Evolutionary conservation across 92 coral and sea anemone genomes (phyloP), one percentile per base, ranked within the genome.

Genomic region (Micromussa lordhowensis): DNA sequence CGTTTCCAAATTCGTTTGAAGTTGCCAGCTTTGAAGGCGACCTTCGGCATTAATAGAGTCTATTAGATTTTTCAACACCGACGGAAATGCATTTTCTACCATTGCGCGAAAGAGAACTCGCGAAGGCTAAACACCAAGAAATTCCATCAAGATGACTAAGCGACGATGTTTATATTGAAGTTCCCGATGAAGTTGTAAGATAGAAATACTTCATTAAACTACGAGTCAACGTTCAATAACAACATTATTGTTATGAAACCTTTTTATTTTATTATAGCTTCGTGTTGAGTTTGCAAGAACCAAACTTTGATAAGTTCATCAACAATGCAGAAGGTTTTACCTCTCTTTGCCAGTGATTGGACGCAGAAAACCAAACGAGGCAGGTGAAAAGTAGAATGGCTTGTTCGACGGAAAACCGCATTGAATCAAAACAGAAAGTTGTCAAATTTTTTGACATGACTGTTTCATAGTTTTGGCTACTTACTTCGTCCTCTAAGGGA

Each of bases 41-140:
- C 76, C 59, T 64, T 66, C 58, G 15, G 26, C 31, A 40, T 40
- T 64, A 15, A 82, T 66, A n/a, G 57, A 36, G 58, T 82, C 15
- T 68, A 82, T 82, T 16, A 82, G 85, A 29, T n/a, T 82, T 13
- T 26, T 68, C 85, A 82, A 68, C 24, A 82, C 85, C 7, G 75
- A 40, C 32, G 85, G 85, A 40, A 82, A 82, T 18, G 75, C 19
- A 19, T 11, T 44, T 15, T 40, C 72, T 24, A 38, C 85, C 85
- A 82, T 82, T 24, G 26, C 28, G 5, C 21, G 22, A 5, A 29
- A 57, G 3, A 15, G 19, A 26, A 5, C 36, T n/a, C 2, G 26
- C 77, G 12, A 34, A 32, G 28, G 13, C 3, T 4, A 28, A 4
- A 35, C 1, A n/a, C n/a, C n/a, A 3, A 22, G n/a, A 54, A 78